Conservation (phyloP, 2,888 invertebrate species). For the Ophion obscuratus region DNA sequence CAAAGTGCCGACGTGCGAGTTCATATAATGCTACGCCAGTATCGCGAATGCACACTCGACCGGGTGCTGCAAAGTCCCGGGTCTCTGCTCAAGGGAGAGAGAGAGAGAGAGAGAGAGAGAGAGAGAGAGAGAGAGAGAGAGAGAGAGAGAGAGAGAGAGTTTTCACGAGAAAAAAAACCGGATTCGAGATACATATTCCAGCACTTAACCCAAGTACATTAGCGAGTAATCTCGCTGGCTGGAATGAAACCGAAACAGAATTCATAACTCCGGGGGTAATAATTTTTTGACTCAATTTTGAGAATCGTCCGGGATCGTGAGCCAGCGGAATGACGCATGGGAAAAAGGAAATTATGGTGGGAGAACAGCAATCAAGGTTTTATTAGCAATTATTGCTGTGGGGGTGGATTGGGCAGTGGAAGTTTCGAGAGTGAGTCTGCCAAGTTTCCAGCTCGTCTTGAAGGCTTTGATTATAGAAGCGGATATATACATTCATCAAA, state of each 20-base stretch:
- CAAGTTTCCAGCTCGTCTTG: too few relatives aligned
- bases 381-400: too few relatives aligned
- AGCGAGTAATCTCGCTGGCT: too few relatives aligned
- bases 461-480: too few relatives aligned
- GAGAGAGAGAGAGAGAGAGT: background rate
- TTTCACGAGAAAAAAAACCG: background rate
- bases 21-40: constrained; percentile 52
- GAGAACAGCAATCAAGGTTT: too few relatives aligned
- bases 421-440: background rate
- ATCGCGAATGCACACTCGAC: constrained; percentile 57
- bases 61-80: constrained; percentile 19
- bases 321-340: too few relatives aligned
- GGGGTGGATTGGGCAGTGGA: background rate
- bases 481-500: background rate
- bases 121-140: background rate
- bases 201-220: too few relatives aligned
- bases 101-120: background rate
- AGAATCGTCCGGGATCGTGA: too few relatives aligned
- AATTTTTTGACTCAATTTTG: too few relatives aligned
- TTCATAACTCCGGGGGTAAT: too few relatives aligned
- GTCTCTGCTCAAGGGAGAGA: background rate
- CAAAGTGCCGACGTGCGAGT: constrained; percentile 59
- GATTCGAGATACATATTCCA: background rate
- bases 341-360: too few relatives aligned
- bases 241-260: too few relatives aligned